Conservation (phyloP, 1,140 invertebrate genomes). For the Heliconius himera region DNA sequence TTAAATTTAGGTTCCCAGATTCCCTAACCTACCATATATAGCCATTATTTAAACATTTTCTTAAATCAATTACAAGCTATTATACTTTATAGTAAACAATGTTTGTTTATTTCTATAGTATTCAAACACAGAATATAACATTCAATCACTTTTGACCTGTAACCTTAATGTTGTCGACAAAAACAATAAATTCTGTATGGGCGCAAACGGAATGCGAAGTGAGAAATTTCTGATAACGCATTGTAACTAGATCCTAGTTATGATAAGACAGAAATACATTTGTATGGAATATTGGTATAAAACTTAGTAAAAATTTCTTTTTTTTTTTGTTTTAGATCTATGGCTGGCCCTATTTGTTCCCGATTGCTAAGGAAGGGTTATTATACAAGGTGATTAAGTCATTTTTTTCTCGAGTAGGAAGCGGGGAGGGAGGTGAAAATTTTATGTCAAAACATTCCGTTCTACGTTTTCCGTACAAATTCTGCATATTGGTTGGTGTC, state of each 20-base stretch:
- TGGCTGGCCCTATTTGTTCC: too few relatives aligned
- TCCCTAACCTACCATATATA: too few relatives aligned
- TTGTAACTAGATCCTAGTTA: background rate
- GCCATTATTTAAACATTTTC: background rate
- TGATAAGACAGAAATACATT: background rate
- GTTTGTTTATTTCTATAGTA: conserved; percentile 10
- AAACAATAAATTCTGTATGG: conserved; percentile 29
- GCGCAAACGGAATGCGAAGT: conserved; percentile 19
- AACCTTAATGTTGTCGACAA: conserved; percentile 17
- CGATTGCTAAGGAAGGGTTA: too few relatives aligned
- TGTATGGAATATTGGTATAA: background rate
- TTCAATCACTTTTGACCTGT: conserved; percentile 25
- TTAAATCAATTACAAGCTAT: background rate
- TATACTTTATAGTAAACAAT: background rate
- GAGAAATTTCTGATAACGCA: conserved; percentile 9
- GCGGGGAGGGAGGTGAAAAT: too few relatives aligned
- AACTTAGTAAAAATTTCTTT: background rate
- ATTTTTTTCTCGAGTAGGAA: too few relatives aligned
- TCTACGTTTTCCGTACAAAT: too few relatives aligned
- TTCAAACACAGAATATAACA: conserved; percentile 8
- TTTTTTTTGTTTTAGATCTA: too few relatives aligned
- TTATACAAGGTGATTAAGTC: too few relatives aligned
- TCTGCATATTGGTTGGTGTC: too few relatives aligned
- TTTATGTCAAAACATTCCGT: too few relatives aligned
- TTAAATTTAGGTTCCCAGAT: background rate